Evolutionary conservation across 2,888 invertebrate species (phyloP).

Genomic region (Spodoptera exigua): DNA sequence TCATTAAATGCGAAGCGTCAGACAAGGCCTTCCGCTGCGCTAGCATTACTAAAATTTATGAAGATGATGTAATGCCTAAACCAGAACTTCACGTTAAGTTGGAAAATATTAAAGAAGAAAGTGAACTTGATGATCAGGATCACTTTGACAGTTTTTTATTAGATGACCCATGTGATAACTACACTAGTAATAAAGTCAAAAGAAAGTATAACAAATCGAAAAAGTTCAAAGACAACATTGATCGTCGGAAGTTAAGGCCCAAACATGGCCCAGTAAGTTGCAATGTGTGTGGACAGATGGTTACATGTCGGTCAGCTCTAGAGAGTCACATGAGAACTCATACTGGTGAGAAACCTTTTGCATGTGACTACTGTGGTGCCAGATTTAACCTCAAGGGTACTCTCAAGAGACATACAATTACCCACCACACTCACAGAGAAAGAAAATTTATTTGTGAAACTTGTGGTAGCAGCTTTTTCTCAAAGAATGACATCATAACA

Average conservation of each 20-base stretch:
- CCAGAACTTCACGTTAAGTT: conserved; percentile 52
- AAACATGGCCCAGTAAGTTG: conserved; percentile 75
- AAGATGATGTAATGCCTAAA: conserved; percentile 52
- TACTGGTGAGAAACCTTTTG: conserved; percentile 81
- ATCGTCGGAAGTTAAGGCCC: conserved; percentile 59
- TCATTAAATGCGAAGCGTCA: conserved; percentile 77
- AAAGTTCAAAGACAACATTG: conserved; percentile 44
- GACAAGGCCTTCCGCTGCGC: conserved; percentile 74
- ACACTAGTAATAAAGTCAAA: conserved; percentile 35
- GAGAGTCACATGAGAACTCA: conserved; percentile 80
- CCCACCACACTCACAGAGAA: conserved; percentile 73
- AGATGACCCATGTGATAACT: conserved; percentile 26
- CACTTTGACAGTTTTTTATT: conserved; percentile 36
- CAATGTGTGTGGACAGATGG: conserved; percentile 74
- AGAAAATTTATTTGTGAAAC: conserved; percentile 81
- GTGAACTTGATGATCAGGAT: conserved; percentile 62
- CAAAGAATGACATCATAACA: conserved; percentile 78
- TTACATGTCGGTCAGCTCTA: conserved; percentile 75
- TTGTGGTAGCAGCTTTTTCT: conserved; percentile 81
- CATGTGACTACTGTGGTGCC: conserved; percentile 71
- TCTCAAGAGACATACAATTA: conserved; percentile 75
- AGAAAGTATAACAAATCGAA: conserved; percentile 47
- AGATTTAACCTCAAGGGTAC: conserved; percentile 77
- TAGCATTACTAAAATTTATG: conserved; percentile 55
- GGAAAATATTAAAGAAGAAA: conserved; percentile 57